A percentile compares a stretch with the other conserved stretches of the same genome.
These are phyloP conservation scores for Daptonema setosum DNA, from an alignment of 2,888 invertebrate species.

Conservation along the genomic window DNA sequence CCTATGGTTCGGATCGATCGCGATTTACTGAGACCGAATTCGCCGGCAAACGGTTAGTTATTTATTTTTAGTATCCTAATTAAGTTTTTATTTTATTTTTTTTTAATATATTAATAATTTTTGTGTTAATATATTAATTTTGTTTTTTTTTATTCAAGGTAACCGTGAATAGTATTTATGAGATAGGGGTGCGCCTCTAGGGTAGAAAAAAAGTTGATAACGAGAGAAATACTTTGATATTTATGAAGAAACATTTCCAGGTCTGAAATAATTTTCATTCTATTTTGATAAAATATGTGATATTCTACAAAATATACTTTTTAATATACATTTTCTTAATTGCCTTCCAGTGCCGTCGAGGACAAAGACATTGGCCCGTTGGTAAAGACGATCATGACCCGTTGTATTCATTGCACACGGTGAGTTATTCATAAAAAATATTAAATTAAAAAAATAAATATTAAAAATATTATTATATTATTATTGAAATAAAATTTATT, in stretches of 20 bases:
- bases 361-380: constrained; percentile 96
- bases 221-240: too few species aligned
- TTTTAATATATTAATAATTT: background rate
- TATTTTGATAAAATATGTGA: too few species aligned
- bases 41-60: constrained; percentile 60
- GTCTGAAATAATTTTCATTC: too few species aligned
- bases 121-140: background rate
- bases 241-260: too few species aligned
- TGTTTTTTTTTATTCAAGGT: background rate
- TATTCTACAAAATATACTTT: too few species aligned
- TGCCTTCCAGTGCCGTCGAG: constrained; percentile 59
- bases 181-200: too few species aligned
- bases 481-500: too few species aligned
- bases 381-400: constrained; percentile 94
- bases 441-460: too few species aligned
- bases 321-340: background rate
- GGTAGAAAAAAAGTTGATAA: too few species aligned
- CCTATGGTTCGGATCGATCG: constrained; percentile 67
- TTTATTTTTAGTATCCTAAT: too few species aligned
- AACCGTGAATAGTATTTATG: too few species aligned
- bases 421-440: constrained; percentile 65
- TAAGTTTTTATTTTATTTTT: background rate
- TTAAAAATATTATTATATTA: too few species aligned
- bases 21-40: constrained; percentile 75
- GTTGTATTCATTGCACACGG: constrained; percentile 90